phyloP scores from a whole-genome alignment of 2,113 vertebrate species.

The Neofelis nebulosa region DNA sequence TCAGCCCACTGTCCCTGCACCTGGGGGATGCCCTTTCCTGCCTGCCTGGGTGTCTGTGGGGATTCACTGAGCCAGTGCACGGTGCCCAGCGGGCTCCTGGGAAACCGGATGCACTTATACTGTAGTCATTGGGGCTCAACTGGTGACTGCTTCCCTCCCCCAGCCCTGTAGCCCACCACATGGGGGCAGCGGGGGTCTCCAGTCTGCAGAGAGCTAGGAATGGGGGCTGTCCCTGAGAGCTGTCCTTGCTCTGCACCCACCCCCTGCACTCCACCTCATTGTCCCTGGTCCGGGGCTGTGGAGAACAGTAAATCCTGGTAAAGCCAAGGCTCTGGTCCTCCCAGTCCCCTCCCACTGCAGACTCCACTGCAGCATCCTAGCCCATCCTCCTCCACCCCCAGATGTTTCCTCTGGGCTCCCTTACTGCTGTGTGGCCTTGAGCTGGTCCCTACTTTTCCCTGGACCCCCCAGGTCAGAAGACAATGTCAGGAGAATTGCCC shows the following conservation, averaged over 20 bases:
- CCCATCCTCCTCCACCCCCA: not conserved
- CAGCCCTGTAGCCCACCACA: not conserved
- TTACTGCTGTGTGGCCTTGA: conserved; percentile 32
- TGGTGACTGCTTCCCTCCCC: too few relatives aligned
- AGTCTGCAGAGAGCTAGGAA: not conserved
- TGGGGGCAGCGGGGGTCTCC: not conserved
- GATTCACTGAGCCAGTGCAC: not conserved
- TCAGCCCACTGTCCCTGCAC: not conserved
- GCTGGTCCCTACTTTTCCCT: not conserved
- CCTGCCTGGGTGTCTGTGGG: not conserved
- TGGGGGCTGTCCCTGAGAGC: not conserved
- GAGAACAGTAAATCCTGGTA: conserved; percentile 76
- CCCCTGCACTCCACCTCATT: not conserved
- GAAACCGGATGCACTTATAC: not conserved
- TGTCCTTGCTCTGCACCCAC: not conserved
- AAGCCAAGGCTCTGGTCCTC: conserved; percentile 28
- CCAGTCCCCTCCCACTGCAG: not conserved
- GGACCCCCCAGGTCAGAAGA: not conserved
- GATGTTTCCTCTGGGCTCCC: not conserved
- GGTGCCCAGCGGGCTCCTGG: not conserved
- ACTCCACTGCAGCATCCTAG: not conserved
- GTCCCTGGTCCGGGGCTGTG: not conserved
- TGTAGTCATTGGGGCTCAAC: not conserved
- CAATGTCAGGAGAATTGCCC: not conserved
- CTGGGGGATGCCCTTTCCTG: not conserved